A percentile compares a stretch with the other conserved stretches of the same genome.
These are phyloP conservation scores for Lasioglossum zephyrum DNA, from an alignment of 2,888 invertebrate genomes.

Conservation along the genomic window DNA sequence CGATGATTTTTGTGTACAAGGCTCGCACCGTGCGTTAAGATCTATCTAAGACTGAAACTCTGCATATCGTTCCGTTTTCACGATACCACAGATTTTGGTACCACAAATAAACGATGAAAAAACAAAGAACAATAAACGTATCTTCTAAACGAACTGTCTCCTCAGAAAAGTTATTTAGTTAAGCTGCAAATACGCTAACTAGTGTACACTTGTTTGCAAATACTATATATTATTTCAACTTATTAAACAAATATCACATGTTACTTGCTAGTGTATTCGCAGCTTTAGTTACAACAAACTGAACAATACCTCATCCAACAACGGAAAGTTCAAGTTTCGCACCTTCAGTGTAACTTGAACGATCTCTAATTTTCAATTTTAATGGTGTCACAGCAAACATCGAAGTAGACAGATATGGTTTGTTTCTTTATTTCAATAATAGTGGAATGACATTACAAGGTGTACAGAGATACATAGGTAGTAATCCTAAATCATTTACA, in stretches of 20 bases:
- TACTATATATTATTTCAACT: not conserved
- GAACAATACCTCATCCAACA: not conserved
- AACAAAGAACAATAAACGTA: conserved; percentile 37
- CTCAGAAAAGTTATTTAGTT: not conserved
- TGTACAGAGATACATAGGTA: conserved; percentile 75
- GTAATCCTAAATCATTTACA: conserved; percentile 76
- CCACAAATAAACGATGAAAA: conserved; percentile 47
- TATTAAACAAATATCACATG: not conserved
- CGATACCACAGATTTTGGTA: conserved; percentile 56
- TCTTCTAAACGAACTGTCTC: conserved; percentile 33
- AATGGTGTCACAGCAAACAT: conserved; percentile 6
- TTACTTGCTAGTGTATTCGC: not conserved
- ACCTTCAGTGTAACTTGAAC: too few species aligned
- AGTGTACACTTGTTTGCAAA: not conserved
- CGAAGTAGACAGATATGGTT: conserved; percentile 62
- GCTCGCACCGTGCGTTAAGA: conserved; percentile 48
- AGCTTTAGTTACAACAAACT: not conserved
- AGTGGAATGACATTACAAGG: conserved; percentile 80
- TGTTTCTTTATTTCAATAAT: conserved; percentile 79
- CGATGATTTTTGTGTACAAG: conserved; percentile 36
- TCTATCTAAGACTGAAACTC: conserved; percentile 73
- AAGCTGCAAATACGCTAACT: not conserved
- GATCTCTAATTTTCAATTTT: not conserved
- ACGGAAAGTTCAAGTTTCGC: not conserved
- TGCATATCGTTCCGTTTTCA: conserved; percentile 71